Base-by-base conservation (phyloP, 2,888 invertebrate genomes). In the Mycalesis mineus region DNA sequence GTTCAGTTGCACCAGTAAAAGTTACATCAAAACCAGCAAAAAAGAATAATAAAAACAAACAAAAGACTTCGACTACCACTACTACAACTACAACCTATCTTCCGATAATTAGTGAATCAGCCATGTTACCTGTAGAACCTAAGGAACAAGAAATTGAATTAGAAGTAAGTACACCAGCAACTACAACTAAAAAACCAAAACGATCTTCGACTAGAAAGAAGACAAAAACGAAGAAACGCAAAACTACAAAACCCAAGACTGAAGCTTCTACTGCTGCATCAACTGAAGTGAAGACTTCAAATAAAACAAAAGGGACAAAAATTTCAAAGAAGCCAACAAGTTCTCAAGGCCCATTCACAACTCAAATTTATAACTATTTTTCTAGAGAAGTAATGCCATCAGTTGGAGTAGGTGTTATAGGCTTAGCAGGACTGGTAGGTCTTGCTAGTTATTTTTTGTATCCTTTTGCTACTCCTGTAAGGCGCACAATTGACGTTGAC, bases 301-400 rank as follows among this genome's bases (percentile, higher is more conserved):
- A 93, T 70, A 93, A 92, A 75, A 89, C 89, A 0, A 90, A 91
- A 22, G 13, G 48, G 13, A 62, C 48, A 5, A 85, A 86, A 64
- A 80, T 77, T 58, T 69, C 76, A 2, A 85, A 88, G 44, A 84
- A 88, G 60, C 89, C 88, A 13, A 85, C 87, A 41, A 91, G 67
- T 11, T 64, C 64, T 37, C 75, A 78, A 47, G 80, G 94, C 55
- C 93, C 94, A 0, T 90, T 95, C 0, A 91, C 93, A 8, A 93
- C 94, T 0, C 93, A 94, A 74, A 92, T 95, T 28, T 95, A 95
- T 71, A 95, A 94, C 69, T 95, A 94, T 69, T 80, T 95, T 40
- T 94, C 95, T 2, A 90, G 95, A 67, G 95, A 95, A 85, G 93
- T 95, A 0, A 95, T 95, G 93, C 95, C 95, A 0, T 94, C 94